phyloP scores from a whole-genome alignment of 2,888 invertebrate genomes.

The Antitype chi region DNA sequence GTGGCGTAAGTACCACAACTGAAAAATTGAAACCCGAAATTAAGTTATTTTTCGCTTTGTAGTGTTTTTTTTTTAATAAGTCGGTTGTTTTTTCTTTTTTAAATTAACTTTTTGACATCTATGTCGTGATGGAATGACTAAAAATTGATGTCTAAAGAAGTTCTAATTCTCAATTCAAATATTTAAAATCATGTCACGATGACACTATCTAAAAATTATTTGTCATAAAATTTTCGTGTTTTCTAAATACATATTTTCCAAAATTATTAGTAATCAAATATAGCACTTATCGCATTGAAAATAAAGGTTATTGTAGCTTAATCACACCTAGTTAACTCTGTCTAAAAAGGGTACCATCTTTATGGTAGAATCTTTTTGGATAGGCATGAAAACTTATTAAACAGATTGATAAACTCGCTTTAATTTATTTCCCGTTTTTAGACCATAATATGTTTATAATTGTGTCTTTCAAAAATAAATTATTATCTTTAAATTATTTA shows the following conservation, averaged over 20 bases:
- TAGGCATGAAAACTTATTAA: background rate
- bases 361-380: background rate
- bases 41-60: no score
- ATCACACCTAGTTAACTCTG: rapidly evolving
- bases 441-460: background rate
- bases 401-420: background rate
- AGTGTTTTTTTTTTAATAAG: no score
- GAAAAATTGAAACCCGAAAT: no score
- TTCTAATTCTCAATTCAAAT: conserved; percentile 22
- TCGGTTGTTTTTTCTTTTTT: no score
- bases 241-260: background rate
- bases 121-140: background rate
- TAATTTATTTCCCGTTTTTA: background rate
- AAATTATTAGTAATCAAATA: conserved; percentile 13
- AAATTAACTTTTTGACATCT: no score
- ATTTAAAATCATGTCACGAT: conserved; percentile 40
- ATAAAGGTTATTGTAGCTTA: background rate
- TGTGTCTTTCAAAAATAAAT: background rate
- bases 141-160: background rate
- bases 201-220: conserved; percentile 32
- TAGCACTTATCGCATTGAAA: background rate
- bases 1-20: no score
- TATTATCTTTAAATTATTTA: background rate
- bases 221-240: conserved; percentile 16
- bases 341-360: background rate